phyloP scores from a whole-genome alignment of 35 echinoderm and acorn worm species.

The Lytechinus pictus region DNA sequence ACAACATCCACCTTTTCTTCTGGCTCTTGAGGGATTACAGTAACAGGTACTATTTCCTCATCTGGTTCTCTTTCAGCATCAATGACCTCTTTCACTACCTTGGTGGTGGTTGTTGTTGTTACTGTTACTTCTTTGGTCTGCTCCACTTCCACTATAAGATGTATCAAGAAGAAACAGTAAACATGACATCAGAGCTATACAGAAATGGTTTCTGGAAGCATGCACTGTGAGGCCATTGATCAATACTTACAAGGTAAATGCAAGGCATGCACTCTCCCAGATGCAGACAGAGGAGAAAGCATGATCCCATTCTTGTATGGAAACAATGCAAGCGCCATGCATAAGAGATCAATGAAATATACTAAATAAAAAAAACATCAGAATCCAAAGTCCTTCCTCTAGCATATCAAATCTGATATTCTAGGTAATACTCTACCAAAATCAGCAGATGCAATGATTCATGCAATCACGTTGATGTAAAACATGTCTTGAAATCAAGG shows the following conservation, averaged over 20 bases:
- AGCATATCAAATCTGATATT: not conserved
- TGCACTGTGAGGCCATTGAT: not conserved
- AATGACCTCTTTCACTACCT: slow-evolving; percentile 46
- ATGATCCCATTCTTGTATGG: not conserved
- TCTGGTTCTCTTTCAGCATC: slow-evolving; percentile 27
- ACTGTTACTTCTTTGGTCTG: slow-evolving; percentile 40
- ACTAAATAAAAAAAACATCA: not conserved
- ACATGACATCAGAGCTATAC: not conserved
- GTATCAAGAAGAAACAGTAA: not conserved
- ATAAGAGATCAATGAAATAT: not conserved
- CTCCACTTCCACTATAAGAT: not conserved
- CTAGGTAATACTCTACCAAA: not conserved
- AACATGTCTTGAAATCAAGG: not conserved
- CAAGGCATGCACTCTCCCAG: not conserved
- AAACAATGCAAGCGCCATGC: not conserved
- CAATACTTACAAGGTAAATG: not conserved
- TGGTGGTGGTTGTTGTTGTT: slow-evolving; percentile 41
- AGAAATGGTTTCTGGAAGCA: not conserved
- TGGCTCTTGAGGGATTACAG: slow-evolving; percentile 5
- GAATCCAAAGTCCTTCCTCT: not conserved
- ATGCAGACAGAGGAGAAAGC: not conserved
- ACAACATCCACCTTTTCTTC: slow-evolving; percentile 49
- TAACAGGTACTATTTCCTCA: slow-evolving; percentile 22
- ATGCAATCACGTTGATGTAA: not conserved
- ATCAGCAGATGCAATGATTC: not conserved